Evolutionary conservation across 2,113 vertebrate species (phyloP).

Genomic region (Microtus pennsylvanicus): DNA sequence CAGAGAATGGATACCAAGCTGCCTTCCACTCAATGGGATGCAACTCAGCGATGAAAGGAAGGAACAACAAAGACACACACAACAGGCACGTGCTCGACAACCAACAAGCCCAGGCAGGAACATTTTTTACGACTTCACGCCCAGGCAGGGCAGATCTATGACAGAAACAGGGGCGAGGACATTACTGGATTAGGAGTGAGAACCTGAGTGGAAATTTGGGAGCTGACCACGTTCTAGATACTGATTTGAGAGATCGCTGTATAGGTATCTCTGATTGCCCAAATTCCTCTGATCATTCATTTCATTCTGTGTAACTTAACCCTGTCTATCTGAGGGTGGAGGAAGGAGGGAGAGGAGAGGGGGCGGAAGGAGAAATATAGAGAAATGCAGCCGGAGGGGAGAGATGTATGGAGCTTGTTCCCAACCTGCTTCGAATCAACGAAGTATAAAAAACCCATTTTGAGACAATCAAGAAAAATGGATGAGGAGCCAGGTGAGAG

Average conservation of each 20-base stretch:
- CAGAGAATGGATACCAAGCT: neutral
- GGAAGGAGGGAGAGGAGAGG: too few species aligned
- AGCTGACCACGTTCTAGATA: neutral
- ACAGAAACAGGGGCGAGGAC: neutral
- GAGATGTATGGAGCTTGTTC: neutral
- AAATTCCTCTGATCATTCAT: neutral
- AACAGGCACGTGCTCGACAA: too few species aligned
- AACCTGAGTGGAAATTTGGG: neutral
- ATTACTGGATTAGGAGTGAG: rapidly evolving
- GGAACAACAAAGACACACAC: rapidly evolving
- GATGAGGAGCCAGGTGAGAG: neutral
- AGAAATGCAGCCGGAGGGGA: neutral
- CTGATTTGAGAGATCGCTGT: neutral
- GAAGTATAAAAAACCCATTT: neutral
- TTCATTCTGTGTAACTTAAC: neutral
- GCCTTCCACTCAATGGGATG: neutral
- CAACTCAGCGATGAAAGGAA: neutral
- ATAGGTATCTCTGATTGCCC: neutral
- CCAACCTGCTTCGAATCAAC: neutral
- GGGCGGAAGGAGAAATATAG: neutral
- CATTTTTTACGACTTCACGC: neutral
- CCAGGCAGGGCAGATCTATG: neutral
- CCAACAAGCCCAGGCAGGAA: neutral
- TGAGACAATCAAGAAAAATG: slow-evolving; percentile 27
- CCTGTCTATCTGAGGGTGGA: neutral